Conservation (phyloP, 1,140 invertebrate genomes). For the Drosophila watanabei region DNA sequence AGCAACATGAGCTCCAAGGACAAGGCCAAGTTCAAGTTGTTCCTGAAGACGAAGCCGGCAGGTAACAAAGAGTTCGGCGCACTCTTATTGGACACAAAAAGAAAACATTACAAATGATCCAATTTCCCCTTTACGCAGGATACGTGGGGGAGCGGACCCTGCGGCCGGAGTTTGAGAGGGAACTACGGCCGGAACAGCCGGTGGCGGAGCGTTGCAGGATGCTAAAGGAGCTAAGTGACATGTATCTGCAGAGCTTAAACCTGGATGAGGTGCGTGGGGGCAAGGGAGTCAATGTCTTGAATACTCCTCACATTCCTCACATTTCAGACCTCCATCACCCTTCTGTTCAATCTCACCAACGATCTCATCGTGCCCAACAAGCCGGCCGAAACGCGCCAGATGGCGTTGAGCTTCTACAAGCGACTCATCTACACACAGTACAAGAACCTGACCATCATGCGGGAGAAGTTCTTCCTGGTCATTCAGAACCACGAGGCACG, state of each 20-base stretch:
- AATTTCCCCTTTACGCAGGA: conserved; percentile 80
- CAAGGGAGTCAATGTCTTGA: too few relatives aligned
- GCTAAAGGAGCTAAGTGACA: conserved; percentile 92
- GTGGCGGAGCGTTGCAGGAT: conserved; percentile 91
- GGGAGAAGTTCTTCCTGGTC: conserved; percentile 93
- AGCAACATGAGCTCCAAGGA: conserved; percentile 77
- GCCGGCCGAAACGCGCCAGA: conserved; percentile 90
- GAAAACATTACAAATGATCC: neutral
- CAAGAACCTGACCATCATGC: conserved; percentile 91
- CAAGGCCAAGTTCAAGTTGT: conserved; percentile 78
- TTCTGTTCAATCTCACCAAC: conserved; percentile 91
- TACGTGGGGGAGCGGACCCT: conserved; percentile 89
- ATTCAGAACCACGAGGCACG: conserved; percentile 90
- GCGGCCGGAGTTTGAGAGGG: conserved; percentile 91
- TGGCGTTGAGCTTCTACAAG: conserved; percentile 91
- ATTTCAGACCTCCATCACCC: conserved; percentile 85
- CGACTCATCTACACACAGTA: conserved; percentile 92
- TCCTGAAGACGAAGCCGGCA: conserved; percentile 69
- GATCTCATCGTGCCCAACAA: conserved; percentile 91
- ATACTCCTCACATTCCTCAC: accelerated
- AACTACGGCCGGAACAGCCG: conserved; percentile 90
- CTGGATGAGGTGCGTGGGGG: conserved; percentile 90
- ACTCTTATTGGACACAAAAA: neutral
- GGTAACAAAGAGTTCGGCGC: conserved; percentile 46
- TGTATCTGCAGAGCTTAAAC: conserved; percentile 88